Base-by-base conservation (phyloP, 2,888 invertebrate genomes). In the Drosophila aldrichi region DNA sequence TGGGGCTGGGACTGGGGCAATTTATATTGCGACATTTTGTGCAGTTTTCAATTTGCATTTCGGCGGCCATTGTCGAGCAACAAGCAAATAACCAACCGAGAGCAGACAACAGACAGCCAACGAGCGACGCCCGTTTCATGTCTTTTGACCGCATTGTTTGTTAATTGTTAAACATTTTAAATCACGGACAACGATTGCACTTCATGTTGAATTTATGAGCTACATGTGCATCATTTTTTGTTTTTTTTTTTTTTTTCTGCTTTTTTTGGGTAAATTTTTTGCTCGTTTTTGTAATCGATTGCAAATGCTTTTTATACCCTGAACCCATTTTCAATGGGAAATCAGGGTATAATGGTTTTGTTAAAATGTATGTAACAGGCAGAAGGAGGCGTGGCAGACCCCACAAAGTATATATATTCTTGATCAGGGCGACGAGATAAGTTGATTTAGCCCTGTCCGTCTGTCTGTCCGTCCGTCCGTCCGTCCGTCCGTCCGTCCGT, bases 131-230 rank as follows among this genome's bases (percentile, higher is more conserved):
- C 82, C 66, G 61, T 87, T 87, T 87, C 85, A 73, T 82, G 88
- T 85, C 83, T 77, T 87, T 82, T 82, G 81, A 86, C 86, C 86
- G 87, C 81, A 81, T 78, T 81, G 75, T 88, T 79, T 74, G 82
- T 89, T 89, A 89, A 84, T 87, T 84, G 82, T 89, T 87, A 79
- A 70, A 82, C 74, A 82, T 82, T 79, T 89, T 82, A 84, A 89
- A 89, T 87, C 86, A 75, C 72, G 60, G 71, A 56, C 76, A 82
- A 58, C 78, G 71, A 65, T 70, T 73, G 77, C 74, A 70, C 34
- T 49, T 49, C 18, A 14, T 34, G 68, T 54, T 52, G 54, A 64
- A 79, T 75, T 79, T 75, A 75, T 75, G 79, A 60, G 46, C 43
- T 58, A 59, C 41, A 44, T 52, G 40, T 12, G 38, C 55, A 44